Evolutionary conservation across 2,888 invertebrate species (phyloP), one percentile per base, ranked within the genome.

Genomic region (Limenitis camilla): DNA sequence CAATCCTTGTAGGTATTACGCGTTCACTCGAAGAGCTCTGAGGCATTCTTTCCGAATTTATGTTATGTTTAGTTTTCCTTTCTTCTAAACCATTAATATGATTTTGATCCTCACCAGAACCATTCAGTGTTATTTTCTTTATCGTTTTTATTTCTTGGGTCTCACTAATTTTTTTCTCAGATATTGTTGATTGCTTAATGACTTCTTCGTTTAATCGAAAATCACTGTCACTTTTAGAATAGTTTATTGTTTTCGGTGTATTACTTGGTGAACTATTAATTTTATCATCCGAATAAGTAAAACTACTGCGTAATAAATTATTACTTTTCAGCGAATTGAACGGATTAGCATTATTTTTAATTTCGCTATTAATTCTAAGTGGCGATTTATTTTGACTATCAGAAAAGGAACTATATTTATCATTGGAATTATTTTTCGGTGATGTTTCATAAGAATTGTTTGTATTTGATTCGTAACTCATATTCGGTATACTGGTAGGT

Each of bases 121-220:
- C 87, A 61, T 87, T 88, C 4, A 87, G 62, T 31, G 82, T 64
- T 51, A 86, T 71, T 68, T 81, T 88, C 66, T 83, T 86, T 57
- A 81, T 80, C n/a, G 87, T 88, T 56, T 81, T 86, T 32, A 87
- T 76, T 75, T 88, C 86, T 70, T 88, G 83, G 6, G 78, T 68
- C 72, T 88, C 78, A 59, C 69, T 85, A 19, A 58, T 55, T 39
- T 55, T 52, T 27, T 58, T 43, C 47, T 88, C 87, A 10, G 79
- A 83, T 55, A 88, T 72, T 5, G 76, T 78, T 2, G 83, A 80
- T 52, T 77, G 74, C 56, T 81, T 78, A 40, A 68, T 74, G 48
- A 78, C 72, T 69, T 84, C 81, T 60, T 84, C 79, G 29, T 73
- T 77, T 47, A 72, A 70, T 51, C 70, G 69, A 61, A 85, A 78